A percentile compares a stretch with the other conserved stretches of the same genome.
Conservation (phyloP, 1,140 invertebrate genomes). For the Chironomus tepperi region DNA sequence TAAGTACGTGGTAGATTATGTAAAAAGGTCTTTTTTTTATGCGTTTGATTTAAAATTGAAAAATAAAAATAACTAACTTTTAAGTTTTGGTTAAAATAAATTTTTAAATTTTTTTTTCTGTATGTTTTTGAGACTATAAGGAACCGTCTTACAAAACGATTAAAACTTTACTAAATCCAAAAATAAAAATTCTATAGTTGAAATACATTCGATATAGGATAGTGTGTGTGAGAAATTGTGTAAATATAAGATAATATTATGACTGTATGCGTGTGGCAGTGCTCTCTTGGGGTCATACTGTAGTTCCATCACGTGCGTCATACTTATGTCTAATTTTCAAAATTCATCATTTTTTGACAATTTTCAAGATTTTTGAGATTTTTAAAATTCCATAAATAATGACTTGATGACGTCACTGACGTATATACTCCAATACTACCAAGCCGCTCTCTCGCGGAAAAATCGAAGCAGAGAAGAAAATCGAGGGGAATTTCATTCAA, state of each 20-base stretch:
- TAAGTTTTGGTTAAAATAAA: neutral
- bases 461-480: neutral
- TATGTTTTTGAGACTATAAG: no score
- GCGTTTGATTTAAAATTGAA: slow-evolving; percentile 14
- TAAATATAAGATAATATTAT: neutral
- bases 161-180: slow-evolving; percentile 6
- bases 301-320: neutral
- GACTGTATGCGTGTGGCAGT: neutral
- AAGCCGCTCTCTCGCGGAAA: neutral
- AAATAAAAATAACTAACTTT: neutral
- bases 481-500: neutral
- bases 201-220: neutral
- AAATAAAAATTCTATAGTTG: neutral
- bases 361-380: neutral
- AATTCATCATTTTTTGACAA: neutral
- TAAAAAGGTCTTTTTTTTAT: neutral
- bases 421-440: neutral
- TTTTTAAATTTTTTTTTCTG: no score
- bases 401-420: no score
- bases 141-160: neutral
- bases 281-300: neutral
- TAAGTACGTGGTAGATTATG: neutral
- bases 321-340: neutral
- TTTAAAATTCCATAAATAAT: no score
- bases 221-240: neutral